Conservation (phyloP, 2,797 vertebrate species). For the Trematomus bernacchii region DNA sequence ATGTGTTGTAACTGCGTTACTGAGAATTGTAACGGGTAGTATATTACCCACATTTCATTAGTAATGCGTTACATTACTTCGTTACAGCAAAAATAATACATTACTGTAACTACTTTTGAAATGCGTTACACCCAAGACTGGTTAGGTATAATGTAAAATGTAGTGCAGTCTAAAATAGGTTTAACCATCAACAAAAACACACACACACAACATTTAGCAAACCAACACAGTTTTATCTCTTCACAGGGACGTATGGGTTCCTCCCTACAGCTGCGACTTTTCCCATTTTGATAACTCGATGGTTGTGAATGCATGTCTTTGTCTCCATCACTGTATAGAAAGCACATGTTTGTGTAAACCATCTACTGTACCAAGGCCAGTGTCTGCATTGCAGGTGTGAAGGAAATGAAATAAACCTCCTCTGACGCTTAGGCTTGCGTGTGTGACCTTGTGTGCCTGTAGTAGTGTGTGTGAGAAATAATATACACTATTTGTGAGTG, state of each 20-base stretch:
- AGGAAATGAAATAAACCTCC: conserved; percentile 56
- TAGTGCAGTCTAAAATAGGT: too few relatives aligned
- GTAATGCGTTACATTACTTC: too few relatives aligned
- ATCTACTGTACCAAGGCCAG: conserved; percentile 41
- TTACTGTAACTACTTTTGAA: too few relatives aligned
- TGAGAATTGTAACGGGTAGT: too few relatives aligned
- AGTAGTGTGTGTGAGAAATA: conserved; percentile 18
- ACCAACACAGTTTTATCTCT: conserved; percentile 46
- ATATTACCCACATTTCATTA: too few relatives aligned
- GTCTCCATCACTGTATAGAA: conserved; percentile 45
- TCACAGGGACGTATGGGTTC: conserved; percentile 39
- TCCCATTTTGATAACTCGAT: conserved; percentile 63
- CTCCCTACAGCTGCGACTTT: conserved; percentile 62
- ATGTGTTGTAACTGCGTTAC: too few relatives aligned
- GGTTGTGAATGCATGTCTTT: conserved; percentile 55
- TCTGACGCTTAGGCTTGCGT: conserved; percentile 6
- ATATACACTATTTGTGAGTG: neutral
- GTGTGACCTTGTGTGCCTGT: conserved; percentile 36
- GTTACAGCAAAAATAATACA: too few relatives aligned
- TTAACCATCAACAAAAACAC: neutral
- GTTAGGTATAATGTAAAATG: too few relatives aligned
- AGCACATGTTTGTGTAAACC: conserved; percentile 42
- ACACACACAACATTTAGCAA: neutral
- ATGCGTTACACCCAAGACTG: too few relatives aligned
- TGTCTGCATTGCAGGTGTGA: conserved; percentile 65